A percentile compares a stretch with the other conserved stretches of the same genome.
Evolutionary conservation across 2,888 invertebrate genomes (phyloP).

Genomic region (Noctuana brunneofusca): DNA sequence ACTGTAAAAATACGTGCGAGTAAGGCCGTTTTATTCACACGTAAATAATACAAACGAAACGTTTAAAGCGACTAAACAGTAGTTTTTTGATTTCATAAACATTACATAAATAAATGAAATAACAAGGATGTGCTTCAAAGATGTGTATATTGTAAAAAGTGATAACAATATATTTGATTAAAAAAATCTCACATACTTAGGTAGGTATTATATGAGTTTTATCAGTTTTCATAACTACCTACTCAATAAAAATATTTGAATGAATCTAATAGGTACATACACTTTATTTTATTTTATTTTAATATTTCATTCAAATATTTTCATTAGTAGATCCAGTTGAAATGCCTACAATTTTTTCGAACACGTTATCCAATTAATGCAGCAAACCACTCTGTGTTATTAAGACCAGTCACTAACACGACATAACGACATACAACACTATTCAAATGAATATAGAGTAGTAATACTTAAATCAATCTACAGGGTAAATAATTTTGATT

Average conservation of each 20-base stretch:
- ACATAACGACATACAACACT: background rate
- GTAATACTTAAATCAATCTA: background rate
- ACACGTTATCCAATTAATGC: slow-evolving; percentile 15
- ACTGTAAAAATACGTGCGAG: too few species aligned
- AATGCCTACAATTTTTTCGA: slow-evolving; percentile 3
- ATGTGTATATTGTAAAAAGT: slow-evolving; percentile 10
- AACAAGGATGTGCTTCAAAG: background rate
- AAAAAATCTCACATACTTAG: background rate
- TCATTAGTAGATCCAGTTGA: background rate
- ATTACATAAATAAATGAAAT: background rate
- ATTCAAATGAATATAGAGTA: background rate
- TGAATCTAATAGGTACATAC: background rate
- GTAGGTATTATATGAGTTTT: background rate
- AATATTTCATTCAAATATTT: slow-evolving; percentile 15
- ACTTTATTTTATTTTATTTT: background rate
- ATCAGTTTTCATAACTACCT: background rate
- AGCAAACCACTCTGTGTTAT: slow-evolving; percentile 1
- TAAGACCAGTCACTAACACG: background rate
- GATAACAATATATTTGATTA: background rate
- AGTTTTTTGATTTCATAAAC: too few species aligned
- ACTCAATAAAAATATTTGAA: background rate
- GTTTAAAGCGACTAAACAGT: too few species aligned
- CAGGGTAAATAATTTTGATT: background rate
- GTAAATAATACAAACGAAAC: too few species aligned
- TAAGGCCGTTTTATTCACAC: too few species aligned